Evolutionary conservation across 2,888 invertebrate genomes (phyloP).

Genomic region (Stenichneumon culpator): DNA sequence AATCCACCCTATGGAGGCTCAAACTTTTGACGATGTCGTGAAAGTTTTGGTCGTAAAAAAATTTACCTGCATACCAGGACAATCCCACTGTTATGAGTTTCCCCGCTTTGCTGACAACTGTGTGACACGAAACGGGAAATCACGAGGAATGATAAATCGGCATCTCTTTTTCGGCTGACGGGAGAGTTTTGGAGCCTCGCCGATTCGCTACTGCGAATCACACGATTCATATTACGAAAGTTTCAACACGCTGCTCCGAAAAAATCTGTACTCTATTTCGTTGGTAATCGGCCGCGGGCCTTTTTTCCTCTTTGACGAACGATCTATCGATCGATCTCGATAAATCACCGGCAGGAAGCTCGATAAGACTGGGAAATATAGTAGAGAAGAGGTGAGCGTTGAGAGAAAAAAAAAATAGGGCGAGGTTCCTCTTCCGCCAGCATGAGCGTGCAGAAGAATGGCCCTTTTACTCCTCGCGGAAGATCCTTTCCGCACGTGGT

Average conservation of each 20-base stretch:
- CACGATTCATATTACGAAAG: background rate
- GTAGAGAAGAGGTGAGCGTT: background rate
- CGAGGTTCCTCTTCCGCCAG: background rate
- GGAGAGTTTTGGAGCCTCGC: too few relatives aligned
- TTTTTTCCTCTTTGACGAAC: slow-evolving; percentile 15
- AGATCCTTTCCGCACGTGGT: slow-evolving; percentile 47
- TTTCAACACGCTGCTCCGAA: background rate
- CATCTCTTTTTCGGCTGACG: background rate
- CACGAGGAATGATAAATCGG: background rate
- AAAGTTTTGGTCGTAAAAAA: slow-evolving; percentile 58
- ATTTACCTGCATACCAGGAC: slow-evolving; percentile 10
- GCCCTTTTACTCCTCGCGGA: slow-evolving; percentile 52
- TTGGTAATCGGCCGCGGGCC: background rate
- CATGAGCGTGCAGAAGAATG: slow-evolving; percentile 45
- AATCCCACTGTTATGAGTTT: slow-evolving; percentile 27
- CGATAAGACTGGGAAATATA: slow-evolving; percentile 44
- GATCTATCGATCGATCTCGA: slow-evolving; percentile 32
- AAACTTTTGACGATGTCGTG: slow-evolving; percentile 46
- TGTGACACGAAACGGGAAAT: background rate
- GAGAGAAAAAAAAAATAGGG: background rate
- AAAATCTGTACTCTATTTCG: background rate
- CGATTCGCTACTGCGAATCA: too few relatives aligned
- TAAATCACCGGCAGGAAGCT: slow-evolving; percentile 19
- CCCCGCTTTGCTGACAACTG: background rate
- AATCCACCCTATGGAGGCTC: background rate